Evolutionary conservation across 2,888 invertebrate species (phyloP), one percentile per base, ranked within the genome.

Genomic region (Aleiodes leptofemur): DNA sequence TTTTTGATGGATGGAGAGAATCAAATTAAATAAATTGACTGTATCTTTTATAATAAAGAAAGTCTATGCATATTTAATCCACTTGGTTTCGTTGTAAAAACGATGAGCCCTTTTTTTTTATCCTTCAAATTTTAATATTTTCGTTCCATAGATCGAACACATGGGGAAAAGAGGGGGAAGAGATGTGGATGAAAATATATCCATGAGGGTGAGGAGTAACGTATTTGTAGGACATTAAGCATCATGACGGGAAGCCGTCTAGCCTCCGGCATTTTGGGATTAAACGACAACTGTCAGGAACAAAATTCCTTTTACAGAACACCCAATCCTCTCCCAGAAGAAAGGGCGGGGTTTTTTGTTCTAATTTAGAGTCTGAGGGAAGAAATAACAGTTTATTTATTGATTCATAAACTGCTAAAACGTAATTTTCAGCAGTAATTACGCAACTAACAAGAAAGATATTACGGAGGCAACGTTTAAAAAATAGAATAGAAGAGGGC

Each of bases 221-320:
- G 77, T 74, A 66, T 34, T 23, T 72, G 56, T 69, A 73, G 75
- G 51, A 74, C 69, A 74, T 68, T 68, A 74, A 76, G 73, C 74
- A 73, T n/a, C 72, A 55, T 76, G 76, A 75, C 81, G 70, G 79
- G 76, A 70, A 78, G 78, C 78, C 76, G 51, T 68, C 53, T 75
- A 55, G 74, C 84, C 78, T 64, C 53, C 53, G 82, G 84, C 84
- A 74, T 77, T 81, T 78, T 68, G 76, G 73, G 74, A 80, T 83
- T 83, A 78, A 81, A 77, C 80, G 80, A 82, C 82, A 84, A 84
- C 82, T 84, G 83, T 82, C 80, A 78, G 73, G 73, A 73, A 69
- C 77, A 76, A 57, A 68, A 51, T 68, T 68, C 31, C 51, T 68
- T 68, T 8, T 51, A 68, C 51, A n/a, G 23, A 64, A 64, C 23